phyloP scores from a whole-genome alignment of 2,797 vertebrate species.

The Lacerta bilineata region DNA sequence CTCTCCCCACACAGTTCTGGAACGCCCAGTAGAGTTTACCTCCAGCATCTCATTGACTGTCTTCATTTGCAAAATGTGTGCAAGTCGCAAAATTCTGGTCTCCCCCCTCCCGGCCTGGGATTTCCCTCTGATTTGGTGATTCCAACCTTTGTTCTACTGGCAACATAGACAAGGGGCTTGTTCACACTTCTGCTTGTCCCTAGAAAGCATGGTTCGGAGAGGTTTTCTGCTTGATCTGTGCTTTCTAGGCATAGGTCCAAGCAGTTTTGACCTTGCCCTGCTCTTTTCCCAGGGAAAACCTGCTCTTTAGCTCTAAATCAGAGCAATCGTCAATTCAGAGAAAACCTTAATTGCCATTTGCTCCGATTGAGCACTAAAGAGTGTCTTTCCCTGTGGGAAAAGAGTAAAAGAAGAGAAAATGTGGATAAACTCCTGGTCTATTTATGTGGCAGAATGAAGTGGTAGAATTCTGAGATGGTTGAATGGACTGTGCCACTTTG shows the following conservation, averaged over 20 bases:
- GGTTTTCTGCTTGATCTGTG: too few relatives aligned
- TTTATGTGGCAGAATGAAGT: background rate
- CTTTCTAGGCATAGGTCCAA: too few relatives aligned
- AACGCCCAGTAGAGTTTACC: background rate
- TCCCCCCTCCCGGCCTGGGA: background rate
- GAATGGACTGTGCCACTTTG: background rate
- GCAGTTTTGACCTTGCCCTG: too few relatives aligned
- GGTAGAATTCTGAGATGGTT: background rate
- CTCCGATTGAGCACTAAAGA: too few relatives aligned
- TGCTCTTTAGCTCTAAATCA: too few relatives aligned
- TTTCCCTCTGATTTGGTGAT: background rate
- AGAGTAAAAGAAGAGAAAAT: too few relatives aligned
- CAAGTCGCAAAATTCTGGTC: background rate
- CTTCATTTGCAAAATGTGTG: background rate
- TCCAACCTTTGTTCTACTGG: background rate
- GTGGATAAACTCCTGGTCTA: background rate
- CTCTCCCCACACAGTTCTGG: too few relatives aligned
- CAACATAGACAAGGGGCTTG: background rate
- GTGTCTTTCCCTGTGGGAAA: too few relatives aligned
- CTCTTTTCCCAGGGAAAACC: too few relatives aligned
- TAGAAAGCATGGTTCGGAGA: too few relatives aligned
- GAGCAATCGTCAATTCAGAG: too few relatives aligned
- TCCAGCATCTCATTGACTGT: background rate
- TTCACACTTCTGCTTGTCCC: background rate
- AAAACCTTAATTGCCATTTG: too few relatives aligned